Conservation (phyloP, 2,888 invertebrate species). For the Diarsia brunnea region DNA sequence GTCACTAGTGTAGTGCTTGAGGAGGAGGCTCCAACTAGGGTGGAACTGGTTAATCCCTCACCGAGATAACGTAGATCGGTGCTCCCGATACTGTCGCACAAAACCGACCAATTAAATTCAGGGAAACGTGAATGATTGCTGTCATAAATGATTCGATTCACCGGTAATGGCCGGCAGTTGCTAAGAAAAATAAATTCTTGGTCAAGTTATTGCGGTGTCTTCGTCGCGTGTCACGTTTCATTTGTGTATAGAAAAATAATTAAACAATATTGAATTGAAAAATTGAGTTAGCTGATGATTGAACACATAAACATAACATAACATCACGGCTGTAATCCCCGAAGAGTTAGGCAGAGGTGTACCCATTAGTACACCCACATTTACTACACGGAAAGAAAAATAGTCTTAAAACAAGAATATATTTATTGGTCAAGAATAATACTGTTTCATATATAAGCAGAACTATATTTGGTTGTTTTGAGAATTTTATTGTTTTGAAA, state of each 20-base stretch:
- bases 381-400: too few relatives aligned
- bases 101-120: constrained; percentile 62
- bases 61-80: constrained; percentile 61
- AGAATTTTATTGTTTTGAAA: too few relatives aligned
- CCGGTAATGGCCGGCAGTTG: constrained; percentile 37
- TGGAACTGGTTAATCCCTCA: constrained; percentile 61
- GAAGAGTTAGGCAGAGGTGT: too few relatives aligned
- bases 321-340: too few relatives aligned
- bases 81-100: constrained; percentile 53
- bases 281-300: not conserved
- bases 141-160: constrained; percentile 59
- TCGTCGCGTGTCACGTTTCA: constrained; percentile 3
- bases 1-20: constrained; percentile 60
- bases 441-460: too few relatives aligned
- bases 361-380: too few relatives aligned
- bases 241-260: constrained; percentile 9
- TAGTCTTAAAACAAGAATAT: too few relatives aligned
- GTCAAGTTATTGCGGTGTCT: constrained; percentile 1
- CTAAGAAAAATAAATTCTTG: constrained; percentile 16
- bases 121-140: constrained; percentile 61
- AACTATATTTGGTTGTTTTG: too few relatives aligned
- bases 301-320: not conserved
- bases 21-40: constrained; percentile 49
- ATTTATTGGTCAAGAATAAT: too few relatives aligned
- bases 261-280: too few relatives aligned